Base-by-base conservation (phyloP, 1,140 invertebrate genomes). In the Drosophila sp. region DNA sequence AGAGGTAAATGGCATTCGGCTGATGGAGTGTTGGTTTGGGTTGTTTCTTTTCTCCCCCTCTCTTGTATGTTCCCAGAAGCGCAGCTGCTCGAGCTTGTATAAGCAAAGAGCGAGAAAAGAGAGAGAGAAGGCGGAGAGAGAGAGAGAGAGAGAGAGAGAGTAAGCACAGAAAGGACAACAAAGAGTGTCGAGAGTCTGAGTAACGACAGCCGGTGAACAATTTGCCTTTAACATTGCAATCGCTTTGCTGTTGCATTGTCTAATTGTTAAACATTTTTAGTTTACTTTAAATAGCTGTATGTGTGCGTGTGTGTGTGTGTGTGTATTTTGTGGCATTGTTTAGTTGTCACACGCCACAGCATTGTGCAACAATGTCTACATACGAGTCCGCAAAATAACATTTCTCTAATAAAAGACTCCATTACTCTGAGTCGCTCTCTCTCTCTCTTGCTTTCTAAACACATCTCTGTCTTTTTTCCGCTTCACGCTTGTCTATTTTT, bases 261-360 rank as follows among this genome's bases (percentile, higher is more conserved):
- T 87, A 89, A 87, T 87, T 87, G 82, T 87, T 82, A 82, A 87
- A 51, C 66, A 86, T 87, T 75, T 87, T 77, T 69, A 71, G 54
- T 78, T 25, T 50, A 57, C 25, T 34, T 40, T 56, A 64, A 18
- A 43, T 40, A 27, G 11, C 45, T 36, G 27, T 27, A 36, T 56
- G 56, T 63, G 63, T 34, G 36, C 56, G 56, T 27, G 41, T 56
- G 56, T 63, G 63, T 34, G 36, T 59, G 56, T 63, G 58, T 9
- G 41, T 59, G 25, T 50, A 46, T 54, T 65, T 72, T 69, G 64
- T 78, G 74, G 81, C 63, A 87, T 81, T 84, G 81, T 84, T 57
- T 66, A 78, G 71, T 84, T 86, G 77, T 86, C 64, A 81, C 53
- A 78, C 57, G 65, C 64, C 56, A 54, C 16, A 40, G 50, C 57